These are phyloP conservation scores for Urocynchramus pylzowi DNA, from an alignment of 2,113 vertebrate species.

Conservation along the genomic window DNA sequence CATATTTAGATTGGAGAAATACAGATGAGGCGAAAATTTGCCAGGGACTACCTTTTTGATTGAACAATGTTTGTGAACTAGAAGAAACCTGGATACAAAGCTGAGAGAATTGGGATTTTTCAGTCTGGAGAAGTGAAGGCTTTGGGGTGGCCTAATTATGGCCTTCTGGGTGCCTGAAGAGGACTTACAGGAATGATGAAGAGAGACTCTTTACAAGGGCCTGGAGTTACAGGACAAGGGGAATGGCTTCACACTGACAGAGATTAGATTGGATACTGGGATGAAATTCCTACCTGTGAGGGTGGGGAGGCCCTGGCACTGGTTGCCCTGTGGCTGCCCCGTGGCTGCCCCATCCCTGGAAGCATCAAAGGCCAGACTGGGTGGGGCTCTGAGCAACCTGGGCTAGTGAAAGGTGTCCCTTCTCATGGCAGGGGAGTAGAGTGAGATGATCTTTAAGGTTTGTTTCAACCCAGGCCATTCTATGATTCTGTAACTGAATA, in stretches of 20 bases:
- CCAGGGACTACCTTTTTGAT: background rate
- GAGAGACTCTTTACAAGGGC: background rate
- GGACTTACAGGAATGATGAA: background rate
- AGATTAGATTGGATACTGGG: background rate
- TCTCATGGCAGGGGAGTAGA: background rate
- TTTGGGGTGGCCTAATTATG: background rate
- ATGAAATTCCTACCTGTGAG: background rate
- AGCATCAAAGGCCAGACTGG: rapidly evolving
- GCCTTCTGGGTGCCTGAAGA: background rate
- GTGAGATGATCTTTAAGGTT: background rate
- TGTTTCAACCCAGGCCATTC: background rate
- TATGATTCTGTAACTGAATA: background rate
- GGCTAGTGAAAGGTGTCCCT: rapidly evolving
- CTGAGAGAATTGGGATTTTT: background rate
- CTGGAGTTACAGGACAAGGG: background rate
- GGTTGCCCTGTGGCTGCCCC: background rate
- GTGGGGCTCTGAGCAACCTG: background rate
- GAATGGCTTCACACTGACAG: background rate
- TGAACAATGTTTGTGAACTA: background rate
- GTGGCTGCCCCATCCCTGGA: background rate
- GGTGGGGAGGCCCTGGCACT: background rate
- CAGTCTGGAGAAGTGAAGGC: background rate
- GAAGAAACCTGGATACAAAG: background rate
- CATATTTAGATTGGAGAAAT: background rate
- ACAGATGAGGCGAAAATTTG: background rate